These are phyloP conservation scores for Yponomeuta malinellus DNA, from an alignment of 2,888 invertebrate species.

Conservation along the genomic window DNA sequence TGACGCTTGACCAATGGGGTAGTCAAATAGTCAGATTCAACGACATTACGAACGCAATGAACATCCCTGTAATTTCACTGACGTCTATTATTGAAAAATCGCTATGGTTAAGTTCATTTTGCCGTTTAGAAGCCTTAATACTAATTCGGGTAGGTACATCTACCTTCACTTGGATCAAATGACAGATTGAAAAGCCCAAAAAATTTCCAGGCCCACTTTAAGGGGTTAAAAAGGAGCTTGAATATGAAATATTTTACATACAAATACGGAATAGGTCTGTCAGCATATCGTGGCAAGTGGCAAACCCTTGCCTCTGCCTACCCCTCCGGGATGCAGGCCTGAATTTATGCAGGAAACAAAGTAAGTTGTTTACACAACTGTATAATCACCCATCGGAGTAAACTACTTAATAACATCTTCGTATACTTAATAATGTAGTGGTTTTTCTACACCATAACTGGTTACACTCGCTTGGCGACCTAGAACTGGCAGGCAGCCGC, in stretches of 20 bases:
- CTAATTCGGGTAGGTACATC: neutral
- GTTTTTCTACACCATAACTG: neutral
- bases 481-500: slow-evolving; percentile 55
- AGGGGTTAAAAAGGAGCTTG: neutral
- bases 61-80: too few species aligned
- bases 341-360: neutral
- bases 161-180: neutral
- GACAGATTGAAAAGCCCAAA: neutral
- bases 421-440: neutral
- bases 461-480: slow-evolving; percentile 41
- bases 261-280: too few species aligned
- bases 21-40: neutral
- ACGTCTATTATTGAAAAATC: neutral
- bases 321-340: too few species aligned
- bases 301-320: too few species aligned
- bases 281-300: too few species aligned
- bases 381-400: neutral
- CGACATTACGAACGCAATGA: too few species aligned
- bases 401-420: neutral
- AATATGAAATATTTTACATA: too few species aligned
- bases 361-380: neutral
- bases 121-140: neutral
- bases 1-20: too few species aligned
- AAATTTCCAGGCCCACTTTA: neutral
- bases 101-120: neutral